Evolutionary conservation across 2,888 invertebrate genomes (phyloP), one percentile per base, ranked within the genome.

Genomic region (Callimorpha dominula): DNA sequence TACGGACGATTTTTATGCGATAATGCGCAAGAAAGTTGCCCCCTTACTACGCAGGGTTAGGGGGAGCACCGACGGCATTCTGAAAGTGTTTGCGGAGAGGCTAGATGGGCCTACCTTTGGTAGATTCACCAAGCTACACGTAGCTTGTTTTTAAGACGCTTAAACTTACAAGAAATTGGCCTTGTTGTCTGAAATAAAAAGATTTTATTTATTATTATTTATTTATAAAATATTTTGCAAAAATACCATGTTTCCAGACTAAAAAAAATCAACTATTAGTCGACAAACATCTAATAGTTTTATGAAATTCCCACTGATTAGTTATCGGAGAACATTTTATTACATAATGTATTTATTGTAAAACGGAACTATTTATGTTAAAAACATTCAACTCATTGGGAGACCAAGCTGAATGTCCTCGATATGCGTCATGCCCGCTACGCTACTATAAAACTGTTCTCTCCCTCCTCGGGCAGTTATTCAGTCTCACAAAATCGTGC

Each of bases 401-500:
- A 69, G 85, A 87, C 84, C 85, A 80, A 78, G 77, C 76, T 75
- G 80, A 64, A 65, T 77, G 84, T 89, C 83, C 85, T 86, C 83
- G 85, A 77, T 79, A 85, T 83, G 88, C 88, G 89, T 89, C 88
- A 87, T 85, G 84, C 81, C 78, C 79, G 76, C 83, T 68, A 73
- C 79, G 77, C 75, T 69, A 64, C 73, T 90, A 92, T 92, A 92
- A 87, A 92, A 87, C 82, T 73, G 76, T 83, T 85, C 75, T 79
- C 88, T 89, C 92, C 90, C 89, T 83, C 89, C 88, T 87, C 88
- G 85, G 84, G 76, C 79, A 85, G 83, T 85, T 90, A 92, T 87
- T 90, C 89, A 76, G 86, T 86, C 80, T 75, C 78, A 78, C 72
- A 78, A 81, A 76, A 74, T 77, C 83, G 87, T 80, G 85, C 81